Evolutionary conservation across 2,888 invertebrate genomes (phyloP), one percentile per base, ranked within the genome.

Genomic region (Drosophila affinis): DNA sequence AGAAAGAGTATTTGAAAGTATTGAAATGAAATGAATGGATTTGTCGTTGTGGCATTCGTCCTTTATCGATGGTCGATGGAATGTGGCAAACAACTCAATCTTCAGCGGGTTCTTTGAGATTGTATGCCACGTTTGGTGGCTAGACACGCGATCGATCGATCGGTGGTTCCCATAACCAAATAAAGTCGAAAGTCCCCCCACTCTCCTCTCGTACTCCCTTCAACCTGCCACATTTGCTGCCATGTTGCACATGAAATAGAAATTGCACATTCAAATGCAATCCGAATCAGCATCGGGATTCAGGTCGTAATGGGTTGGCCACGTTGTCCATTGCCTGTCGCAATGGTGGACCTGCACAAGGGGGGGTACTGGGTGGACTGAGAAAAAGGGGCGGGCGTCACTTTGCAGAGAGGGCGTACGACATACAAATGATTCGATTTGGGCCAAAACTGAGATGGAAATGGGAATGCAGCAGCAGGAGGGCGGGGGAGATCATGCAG

Each of bases 241-340:
- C n/a, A 39, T 46, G 62, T 54, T 52, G 62, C 55, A 76, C 76
- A 82, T n/a, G n/a, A n/a, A 88, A 83, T 88, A 65, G 77, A 77
- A 83, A 83, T 86, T 53, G 80, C 88, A 77, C 39, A 79, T 79
- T 88, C 82, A 72, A 83, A 79, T 81, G 86, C 73, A 74, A 29
- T n/a, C 62, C 39, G 55, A 59, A 49, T 78, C 59, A 49, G 63
- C 52, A 64, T 49, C 72, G 45, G 75, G 79, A 85, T 87, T 72
- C 63, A 70, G 88, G 85, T 87, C 79, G 88, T 55, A 45, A 44
- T 55, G 69, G 65, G 49, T 54, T 79, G 72, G 55, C 62, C 67
- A 46, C 69, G 52, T 18, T 65, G 47, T 65, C 62, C 39, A 44
- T 72, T 62, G 69, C 60, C 73, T 74, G 74, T 67, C 73, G 74